Evolutionary conservation across 2,113 vertebrate genomes (phyloP).

Genomic region (Psephotus haematonotus): DNA sequence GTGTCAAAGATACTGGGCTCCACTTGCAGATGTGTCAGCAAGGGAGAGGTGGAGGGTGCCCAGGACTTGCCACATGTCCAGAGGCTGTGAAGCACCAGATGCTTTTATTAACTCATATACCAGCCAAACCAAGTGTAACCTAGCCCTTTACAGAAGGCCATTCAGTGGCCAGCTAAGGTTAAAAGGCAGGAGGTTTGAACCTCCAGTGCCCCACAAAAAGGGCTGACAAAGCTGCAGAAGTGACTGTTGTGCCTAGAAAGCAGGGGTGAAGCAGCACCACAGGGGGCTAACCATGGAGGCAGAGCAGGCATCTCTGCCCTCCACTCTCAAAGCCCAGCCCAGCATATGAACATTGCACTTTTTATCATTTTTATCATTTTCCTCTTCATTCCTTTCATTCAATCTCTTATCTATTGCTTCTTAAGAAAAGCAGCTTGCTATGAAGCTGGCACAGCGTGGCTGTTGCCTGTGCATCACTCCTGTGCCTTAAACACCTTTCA

Average conservation of each 20-base stretch:
- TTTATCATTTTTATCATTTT: background rate
- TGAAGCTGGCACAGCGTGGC: rapidly evolving
- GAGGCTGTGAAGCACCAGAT: background rate
- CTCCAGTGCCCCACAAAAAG: background rate
- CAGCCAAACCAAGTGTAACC: background rate
- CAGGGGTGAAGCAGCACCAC: background rate
- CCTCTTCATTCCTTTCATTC: background rate
- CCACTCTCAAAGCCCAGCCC: background rate
- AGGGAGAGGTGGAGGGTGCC: background rate
- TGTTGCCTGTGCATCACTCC: background rate
- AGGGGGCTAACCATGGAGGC: rapidly evolving
- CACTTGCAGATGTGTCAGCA: rapidly evolving
- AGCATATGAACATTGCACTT: rapidly evolving
- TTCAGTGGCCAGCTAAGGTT: background rate
- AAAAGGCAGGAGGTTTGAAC: background rate
- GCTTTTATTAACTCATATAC: background rate
- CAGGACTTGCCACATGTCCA: background rate
- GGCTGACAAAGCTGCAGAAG: background rate
- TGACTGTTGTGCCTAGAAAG: background rate
- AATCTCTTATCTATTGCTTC: background rate
- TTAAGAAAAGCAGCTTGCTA: too few relatives aligned
- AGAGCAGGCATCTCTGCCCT: background rate
- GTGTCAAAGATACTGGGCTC: rapidly evolving
- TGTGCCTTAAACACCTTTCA: background rate
- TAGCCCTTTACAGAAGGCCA: background rate